These are phyloP conservation scores for Montipora cactus DNA, from an alignment of 64 coral and sea anemone genomes.

Conservation along the genomic window DNA sequence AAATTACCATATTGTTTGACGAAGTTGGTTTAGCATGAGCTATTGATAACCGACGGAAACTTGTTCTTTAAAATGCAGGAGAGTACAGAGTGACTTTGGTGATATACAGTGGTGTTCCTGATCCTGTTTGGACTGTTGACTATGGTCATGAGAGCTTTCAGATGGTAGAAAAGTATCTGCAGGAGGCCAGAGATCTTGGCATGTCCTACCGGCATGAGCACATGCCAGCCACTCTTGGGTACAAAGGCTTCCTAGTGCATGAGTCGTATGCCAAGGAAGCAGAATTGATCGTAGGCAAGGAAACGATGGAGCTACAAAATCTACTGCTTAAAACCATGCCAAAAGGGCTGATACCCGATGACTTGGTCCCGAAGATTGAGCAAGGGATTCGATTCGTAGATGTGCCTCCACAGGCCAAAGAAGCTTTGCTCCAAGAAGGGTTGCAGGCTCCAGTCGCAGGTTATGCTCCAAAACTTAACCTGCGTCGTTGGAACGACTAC, in stretches of 20 bases:
- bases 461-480: constrained; percentile 49
- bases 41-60: neutral
- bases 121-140: constrained; percentile 37
- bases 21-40: neutral
- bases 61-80: constrained; percentile 38
- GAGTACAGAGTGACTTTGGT: constrained; percentile 21
- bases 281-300: constrained; percentile 41
- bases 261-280: neutral
- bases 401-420: neutral
- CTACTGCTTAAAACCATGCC: constrained; percentile 50
- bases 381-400: constrained; percentile 28
- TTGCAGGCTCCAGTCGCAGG: neutral
- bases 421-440: neutral
- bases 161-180: neutral
- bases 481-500: neutral
- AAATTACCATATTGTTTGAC: neutral
- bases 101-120: constrained; percentile 54
- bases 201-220: constrained; percentile 4
- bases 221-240: constrained; percentile 28
- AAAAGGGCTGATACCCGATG: neutral
- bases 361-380: constrained; percentile 6
- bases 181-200: neutral
- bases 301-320: neutral
- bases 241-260: constrained; percentile 41
- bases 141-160: neutral